phyloP scores from a whole-genome alignment of 2,113 vertebrate species.

The Thunnus thynnus region DNA sequence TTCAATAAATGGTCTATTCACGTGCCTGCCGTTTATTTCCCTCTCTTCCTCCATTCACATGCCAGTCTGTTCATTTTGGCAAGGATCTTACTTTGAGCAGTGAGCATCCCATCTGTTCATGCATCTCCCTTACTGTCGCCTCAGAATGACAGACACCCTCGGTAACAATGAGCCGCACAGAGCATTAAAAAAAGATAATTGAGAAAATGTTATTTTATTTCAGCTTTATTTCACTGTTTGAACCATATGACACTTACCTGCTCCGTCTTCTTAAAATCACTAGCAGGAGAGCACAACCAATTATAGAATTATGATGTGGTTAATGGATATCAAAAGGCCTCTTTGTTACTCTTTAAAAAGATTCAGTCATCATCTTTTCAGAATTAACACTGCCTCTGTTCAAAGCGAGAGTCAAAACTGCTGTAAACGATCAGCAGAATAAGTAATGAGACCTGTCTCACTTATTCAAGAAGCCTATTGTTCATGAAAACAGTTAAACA shows the following conservation, averaged over 20 bases:
- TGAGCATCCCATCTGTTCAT: constrained; percentile 68
- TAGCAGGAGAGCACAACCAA: constrained; percentile 43
- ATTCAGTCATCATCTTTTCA: constrained; percentile 29
- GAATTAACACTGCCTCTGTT: constrained; percentile 24
- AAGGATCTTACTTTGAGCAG: constrained; percentile 48
- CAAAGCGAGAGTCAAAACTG: constrained; percentile 50
- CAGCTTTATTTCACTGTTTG: constrained; percentile 8
- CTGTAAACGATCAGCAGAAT: constrained; percentile 44
- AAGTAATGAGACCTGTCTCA: constrained; percentile 29
- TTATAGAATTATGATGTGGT: constrained; percentile 49
- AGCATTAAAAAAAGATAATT: constrained; percentile 40
- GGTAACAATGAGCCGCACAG: not conserved
- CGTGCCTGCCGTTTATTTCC: not conserved
- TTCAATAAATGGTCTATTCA: constrained; percentile 26
- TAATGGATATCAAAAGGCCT: constrained; percentile 67
- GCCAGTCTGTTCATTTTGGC: constrained; percentile 61
- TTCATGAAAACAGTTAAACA: constrained; percentile 36
- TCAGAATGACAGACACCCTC: constrained; percentile 30
- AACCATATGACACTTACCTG: constrained; percentile 39
- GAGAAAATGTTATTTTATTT: constrained; percentile 34
- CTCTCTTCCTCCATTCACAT: constrained; percentile 37
- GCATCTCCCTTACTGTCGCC: constrained; percentile 45
- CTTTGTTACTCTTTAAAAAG: constrained; percentile 60
- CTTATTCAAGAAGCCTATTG: constrained; percentile 46
- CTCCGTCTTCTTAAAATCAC: constrained; percentile 30